Evolutionary conservation across 2,888 invertebrate species (phyloP).

Genomic region (Meteorus cinctellus): DNA sequence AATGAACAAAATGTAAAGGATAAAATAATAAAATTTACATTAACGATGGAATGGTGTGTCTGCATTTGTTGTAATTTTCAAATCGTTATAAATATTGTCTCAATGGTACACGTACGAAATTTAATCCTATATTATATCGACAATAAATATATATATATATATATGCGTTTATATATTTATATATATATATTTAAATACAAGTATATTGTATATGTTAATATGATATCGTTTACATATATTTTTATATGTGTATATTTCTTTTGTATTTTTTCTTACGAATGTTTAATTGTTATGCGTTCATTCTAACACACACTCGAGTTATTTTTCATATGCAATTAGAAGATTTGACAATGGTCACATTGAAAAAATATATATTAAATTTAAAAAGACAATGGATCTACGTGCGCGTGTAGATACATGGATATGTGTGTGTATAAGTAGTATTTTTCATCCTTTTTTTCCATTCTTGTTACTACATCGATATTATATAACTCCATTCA

Average conservation of each 20-base stretch:
- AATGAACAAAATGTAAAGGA: not conserved
- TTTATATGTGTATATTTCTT: slow-evolving; percentile 26
- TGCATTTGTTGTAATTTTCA: slow-evolving; percentile 35
- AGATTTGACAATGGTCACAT: slow-evolving; percentile 60
- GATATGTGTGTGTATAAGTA: slow-evolving; percentile 60
- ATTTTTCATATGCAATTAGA: slow-evolving; percentile 18
- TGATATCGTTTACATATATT: slow-evolving; percentile 39
- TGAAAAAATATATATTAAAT: slow-evolving; percentile 70
- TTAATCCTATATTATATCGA: slow-evolving; percentile 59
- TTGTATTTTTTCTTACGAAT: slow-evolving; percentile 22
- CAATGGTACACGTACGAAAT: slow-evolving; percentile 64
- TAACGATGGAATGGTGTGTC: slow-evolving; percentile 25
- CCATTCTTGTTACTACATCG: slow-evolving; percentile 24
- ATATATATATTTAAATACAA: not conserved
- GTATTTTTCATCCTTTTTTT: slow-evolving; percentile 20
- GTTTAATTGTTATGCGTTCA: slow-evolving; percentile 28
- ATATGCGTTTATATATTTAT: slow-evolving; percentile 27
- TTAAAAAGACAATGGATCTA: slow-evolving; percentile 59
- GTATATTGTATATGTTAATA: slow-evolving; percentile 41
- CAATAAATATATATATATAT: slow-evolving; percentile 52
- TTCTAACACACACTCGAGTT: slow-evolving; percentile 27
- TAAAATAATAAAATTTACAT: slow-evolving; percentile 8
- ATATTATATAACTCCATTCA: slow-evolving; percentile 22
- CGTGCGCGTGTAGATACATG: slow-evolving; percentile 56
- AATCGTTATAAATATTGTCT: slow-evolving; percentile 62